These are phyloP conservation scores for Ceyx erithaca DNA, from an alignment of 2,797 vertebrate genomes.

Conservation along the genomic window DNA sequence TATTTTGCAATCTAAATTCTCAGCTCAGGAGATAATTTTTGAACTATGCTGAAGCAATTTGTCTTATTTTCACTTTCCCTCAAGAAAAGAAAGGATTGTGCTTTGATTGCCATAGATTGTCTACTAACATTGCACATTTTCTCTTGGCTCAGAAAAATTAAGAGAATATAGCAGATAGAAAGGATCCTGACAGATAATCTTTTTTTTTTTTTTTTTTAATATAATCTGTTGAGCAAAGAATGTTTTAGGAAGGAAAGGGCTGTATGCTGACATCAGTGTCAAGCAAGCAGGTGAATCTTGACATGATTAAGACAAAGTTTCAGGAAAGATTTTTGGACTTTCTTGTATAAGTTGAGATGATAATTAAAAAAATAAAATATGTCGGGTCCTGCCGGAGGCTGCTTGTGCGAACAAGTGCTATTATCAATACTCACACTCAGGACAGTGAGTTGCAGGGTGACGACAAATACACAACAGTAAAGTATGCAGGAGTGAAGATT, in stretches of 20 bases:
- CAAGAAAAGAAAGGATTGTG: background rate
- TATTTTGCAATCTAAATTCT: background rate
- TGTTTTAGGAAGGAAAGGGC: background rate
- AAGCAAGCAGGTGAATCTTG: background rate
- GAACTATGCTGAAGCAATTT: background rate
- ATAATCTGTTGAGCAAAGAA: background rate
- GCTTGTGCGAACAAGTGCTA: background rate
- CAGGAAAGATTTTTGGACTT: background rate
- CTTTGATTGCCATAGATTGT: background rate
- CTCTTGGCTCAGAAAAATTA: background rate
- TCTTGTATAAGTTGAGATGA: background rate
- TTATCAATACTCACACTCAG: background rate
- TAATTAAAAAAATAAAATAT: background rate
- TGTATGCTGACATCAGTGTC: background rate
- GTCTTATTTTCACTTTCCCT: background rate
- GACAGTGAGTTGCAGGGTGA: background rate
- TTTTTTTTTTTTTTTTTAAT: background rate
- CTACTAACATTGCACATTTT: background rate
- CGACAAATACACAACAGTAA: background rate
- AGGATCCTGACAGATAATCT: background rate
- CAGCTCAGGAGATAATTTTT: background rate
- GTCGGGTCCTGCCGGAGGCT: background rate
- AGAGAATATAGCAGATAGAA: slow-evolving; percentile 28
- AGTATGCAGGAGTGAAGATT: background rate
- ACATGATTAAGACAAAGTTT: background rate